phyloP scores from a whole-genome alignment of 2,113 vertebrate species.

The Tychaedon coryphoeus region DNA sequence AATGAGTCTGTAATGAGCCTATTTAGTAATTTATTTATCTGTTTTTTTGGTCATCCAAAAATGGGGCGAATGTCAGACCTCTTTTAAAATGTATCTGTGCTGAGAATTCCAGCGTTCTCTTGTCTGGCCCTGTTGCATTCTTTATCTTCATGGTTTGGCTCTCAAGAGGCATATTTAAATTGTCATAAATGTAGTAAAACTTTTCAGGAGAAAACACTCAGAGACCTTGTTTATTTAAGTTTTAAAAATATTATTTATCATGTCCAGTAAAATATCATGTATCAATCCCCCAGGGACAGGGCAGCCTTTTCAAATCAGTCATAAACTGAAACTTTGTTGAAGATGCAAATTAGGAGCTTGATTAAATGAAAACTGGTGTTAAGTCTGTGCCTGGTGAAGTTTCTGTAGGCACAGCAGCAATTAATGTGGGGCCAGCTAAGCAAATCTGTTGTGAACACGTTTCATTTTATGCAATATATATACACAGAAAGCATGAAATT shows the following conservation, averaged over 20 bases:
- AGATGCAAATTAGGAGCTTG: slow-evolving; percentile 8
- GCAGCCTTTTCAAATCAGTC: neutral
- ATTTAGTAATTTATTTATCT: neutral
- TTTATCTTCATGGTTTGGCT: neutral
- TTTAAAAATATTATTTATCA: slow-evolving; percentile 23
- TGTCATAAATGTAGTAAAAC: slow-evolving; percentile 26
- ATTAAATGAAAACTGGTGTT: neutral
- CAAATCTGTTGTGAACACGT: slow-evolving; percentile 16
- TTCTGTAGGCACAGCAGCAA: slow-evolving; percentile 1
- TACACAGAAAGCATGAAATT: neutral
- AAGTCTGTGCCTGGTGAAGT: neutral
- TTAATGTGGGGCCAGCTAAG: slow-evolving; percentile 8
- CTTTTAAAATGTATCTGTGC: neutral
- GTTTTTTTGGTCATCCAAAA: neutral
- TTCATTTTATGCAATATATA: neutral
- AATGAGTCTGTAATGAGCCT: neutral
- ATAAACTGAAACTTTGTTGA: neutral
- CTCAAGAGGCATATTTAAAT: slow-evolving; percentile 39
- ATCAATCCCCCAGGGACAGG: neutral
- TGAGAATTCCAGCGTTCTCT: neutral
- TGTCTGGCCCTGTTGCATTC: neutral
- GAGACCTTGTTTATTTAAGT: slow-evolving; percentile 31
- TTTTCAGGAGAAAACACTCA: slow-evolving; percentile 7
- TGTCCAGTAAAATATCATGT: neutral
- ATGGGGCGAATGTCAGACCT: neutral